Evolutionary conservation across 2,113 vertebrate species (phyloP).

Genomic region (Siphamia tubifer): DNA sequence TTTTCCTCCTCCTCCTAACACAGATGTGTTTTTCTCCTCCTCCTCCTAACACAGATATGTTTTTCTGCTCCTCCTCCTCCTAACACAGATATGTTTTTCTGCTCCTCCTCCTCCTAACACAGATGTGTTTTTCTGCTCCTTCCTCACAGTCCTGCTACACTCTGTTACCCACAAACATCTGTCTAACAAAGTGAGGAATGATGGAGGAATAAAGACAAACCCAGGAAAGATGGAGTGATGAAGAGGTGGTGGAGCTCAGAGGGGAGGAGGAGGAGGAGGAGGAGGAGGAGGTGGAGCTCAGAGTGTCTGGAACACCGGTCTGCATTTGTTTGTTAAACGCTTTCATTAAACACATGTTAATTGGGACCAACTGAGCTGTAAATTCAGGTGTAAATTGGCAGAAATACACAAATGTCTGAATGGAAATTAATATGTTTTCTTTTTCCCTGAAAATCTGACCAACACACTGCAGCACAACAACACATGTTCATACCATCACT

Average conservation of each 20-base stretch:
- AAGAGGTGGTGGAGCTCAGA: conserved; percentile 11
- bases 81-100: no score
- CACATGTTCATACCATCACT: neutral
- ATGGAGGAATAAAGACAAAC: neutral
- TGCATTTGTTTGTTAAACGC: conserved; percentile 22
- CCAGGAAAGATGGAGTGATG: neutral
- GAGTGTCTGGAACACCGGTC: neutral
- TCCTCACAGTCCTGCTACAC: neutral
- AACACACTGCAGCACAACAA: no score
- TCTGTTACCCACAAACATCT: neutral
- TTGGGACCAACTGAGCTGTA: neutral
- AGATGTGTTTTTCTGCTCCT: no score
- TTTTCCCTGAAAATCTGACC: neutral
- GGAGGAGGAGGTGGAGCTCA: neutral
- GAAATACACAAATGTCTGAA: neutral
- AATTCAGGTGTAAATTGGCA: neutral
- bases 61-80: no score
- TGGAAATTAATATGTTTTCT: neutral
- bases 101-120: no score
- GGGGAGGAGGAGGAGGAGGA: no score
- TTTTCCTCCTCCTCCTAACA: no score
- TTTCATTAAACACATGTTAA: conserved; percentile 26
- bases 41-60: no score
- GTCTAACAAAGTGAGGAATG: conserved; percentile 3
- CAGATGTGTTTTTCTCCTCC: no score